Percentiles rank a stretch among this genome's conserved stretches.
Conservation (phyloP, 2,888 invertebrate genomes). For the Stegophylla sp. region DNA sequence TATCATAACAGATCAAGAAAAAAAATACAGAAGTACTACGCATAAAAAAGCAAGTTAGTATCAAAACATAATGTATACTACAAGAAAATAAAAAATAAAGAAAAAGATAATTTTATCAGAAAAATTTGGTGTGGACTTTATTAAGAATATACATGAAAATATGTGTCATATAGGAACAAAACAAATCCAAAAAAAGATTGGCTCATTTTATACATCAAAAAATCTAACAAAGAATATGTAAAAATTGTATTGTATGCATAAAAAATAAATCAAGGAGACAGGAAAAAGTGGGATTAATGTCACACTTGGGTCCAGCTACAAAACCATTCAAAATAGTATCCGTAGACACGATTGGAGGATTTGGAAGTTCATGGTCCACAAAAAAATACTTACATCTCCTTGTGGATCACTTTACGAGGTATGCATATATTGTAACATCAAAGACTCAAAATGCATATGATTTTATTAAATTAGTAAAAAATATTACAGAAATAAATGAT, state of each 20-base stretch:
- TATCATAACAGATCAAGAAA: constrained; percentile 26
- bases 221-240: constrained; percentile 39
- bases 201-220: constrained; percentile 50
- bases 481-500: constrained; percentile 60
- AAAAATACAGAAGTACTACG: constrained; percentile 10
- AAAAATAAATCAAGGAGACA: constrained; percentile 61
- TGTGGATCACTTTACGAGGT: constrained; percentile 63
- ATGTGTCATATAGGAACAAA: constrained; percentile 56
- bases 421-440: constrained; percentile 63
- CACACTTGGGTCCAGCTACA: constrained; percentile 61
- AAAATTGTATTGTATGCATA: constrained; percentile 59
- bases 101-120: constrained; percentile 48
- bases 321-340: constrained; percentile 63
- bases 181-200: constrained; percentile 47
- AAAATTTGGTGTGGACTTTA: constrained; percentile 44
- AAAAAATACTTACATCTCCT: constrained; percentile 63
- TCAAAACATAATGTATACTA: not conserved
- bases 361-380: constrained; percentile 63
- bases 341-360: constrained; percentile 63
- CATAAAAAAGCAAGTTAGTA: constrained; percentile 2
- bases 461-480: constrained; percentile 63
- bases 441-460: constrained; percentile 62
- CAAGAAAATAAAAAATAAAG: constrained; percentile 23
- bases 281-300: constrained; percentile 61
- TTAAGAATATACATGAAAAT: constrained; percentile 44